phyloP scores from a whole-genome alignment of 2,113 vertebrate species.

The Taxidea taxus region DNA sequence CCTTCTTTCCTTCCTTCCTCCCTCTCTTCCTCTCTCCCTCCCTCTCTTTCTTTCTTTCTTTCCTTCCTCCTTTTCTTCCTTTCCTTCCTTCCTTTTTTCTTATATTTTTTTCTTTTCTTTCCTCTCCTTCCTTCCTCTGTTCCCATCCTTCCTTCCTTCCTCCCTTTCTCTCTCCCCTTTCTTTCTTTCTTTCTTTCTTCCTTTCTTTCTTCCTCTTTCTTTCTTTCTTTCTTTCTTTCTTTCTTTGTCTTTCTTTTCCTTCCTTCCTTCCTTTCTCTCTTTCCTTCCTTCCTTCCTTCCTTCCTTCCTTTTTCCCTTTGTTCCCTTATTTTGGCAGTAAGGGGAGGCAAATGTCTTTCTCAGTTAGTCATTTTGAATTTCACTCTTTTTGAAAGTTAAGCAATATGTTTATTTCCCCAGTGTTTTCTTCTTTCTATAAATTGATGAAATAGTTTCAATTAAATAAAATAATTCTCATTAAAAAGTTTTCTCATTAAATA shows the following conservation, averaged over 20 bases:
- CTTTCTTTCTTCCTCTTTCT: neutral
- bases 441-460: neutral
- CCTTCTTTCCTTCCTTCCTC: no score
- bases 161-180: neutral
- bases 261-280: no score
- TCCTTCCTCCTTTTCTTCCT: fast-evolving
- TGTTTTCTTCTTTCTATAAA: neutral
- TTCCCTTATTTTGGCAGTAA: neutral
- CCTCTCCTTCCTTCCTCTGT: neutral
- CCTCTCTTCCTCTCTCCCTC: no score
- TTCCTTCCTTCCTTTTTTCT: neutral
- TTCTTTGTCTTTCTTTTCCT: no score
- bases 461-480: neutral
- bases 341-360: neutral
- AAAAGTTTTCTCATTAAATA: neutral
- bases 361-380: neutral
- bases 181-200: neutral
- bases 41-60: no score
- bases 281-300: neutral
- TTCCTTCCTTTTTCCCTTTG: fast-evolving
- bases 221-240: no score
- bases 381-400: neutral
- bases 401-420: neutral
- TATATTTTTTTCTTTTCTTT: neutral
- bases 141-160: neutral